phyloP scores from a whole-genome alignment of 2,797 vertebrate species.

The Amblyopsis hoosieri region DNA sequence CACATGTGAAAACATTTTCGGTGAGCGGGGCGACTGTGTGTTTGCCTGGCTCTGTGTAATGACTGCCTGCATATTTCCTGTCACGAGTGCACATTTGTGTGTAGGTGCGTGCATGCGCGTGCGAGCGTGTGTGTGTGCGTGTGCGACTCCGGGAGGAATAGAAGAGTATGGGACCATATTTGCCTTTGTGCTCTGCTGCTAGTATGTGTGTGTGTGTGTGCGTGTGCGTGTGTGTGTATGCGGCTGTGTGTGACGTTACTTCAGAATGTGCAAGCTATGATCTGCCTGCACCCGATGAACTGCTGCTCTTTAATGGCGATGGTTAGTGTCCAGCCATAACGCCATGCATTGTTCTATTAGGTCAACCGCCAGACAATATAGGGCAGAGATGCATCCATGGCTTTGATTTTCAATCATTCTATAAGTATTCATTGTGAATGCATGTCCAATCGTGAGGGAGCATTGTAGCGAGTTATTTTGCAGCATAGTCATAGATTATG shows the following conservation, averaged over 20 bases:
- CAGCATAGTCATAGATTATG: conserved; percentile 45
- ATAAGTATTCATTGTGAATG: conserved; percentile 46
- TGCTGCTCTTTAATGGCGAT: conserved; percentile 64
- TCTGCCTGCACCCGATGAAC: conserved; percentile 74
- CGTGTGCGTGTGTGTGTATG: conserved; percentile 66
- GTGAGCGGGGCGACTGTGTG: conserved; percentile 52
- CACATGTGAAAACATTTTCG: conserved; percentile 64
- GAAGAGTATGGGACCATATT: conserved; percentile 68
- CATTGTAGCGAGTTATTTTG: conserved; percentile 25
- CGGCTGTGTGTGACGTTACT: conserved; percentile 77
- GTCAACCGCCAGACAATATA: conserved; percentile 24
- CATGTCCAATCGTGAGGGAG: neutral
- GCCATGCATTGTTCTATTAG: conserved; percentile 42
- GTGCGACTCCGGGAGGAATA: conserved; percentile 52
- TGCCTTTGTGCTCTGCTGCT: conserved; percentile 75
- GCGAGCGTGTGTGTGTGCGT: conserved; percentile 28
- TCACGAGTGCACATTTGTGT: conserved; percentile 45
- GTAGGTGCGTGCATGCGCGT: conserved; percentile 31
- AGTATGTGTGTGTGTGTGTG: neutral
- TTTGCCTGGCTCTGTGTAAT: conserved; percentile 75
- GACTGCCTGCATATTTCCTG: conserved; percentile 75
- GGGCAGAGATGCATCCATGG: conserved; percentile 10
- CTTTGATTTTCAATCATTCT: conserved; percentile 15
- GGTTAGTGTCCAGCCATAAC: conserved; percentile 40
- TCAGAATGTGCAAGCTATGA: conserved; percentile 80